Evolutionary conservation across 2,113 vertebrate species (phyloP), one percentile per base, ranked within the genome.

Genomic region (Malurus melanocephalus): DNA sequence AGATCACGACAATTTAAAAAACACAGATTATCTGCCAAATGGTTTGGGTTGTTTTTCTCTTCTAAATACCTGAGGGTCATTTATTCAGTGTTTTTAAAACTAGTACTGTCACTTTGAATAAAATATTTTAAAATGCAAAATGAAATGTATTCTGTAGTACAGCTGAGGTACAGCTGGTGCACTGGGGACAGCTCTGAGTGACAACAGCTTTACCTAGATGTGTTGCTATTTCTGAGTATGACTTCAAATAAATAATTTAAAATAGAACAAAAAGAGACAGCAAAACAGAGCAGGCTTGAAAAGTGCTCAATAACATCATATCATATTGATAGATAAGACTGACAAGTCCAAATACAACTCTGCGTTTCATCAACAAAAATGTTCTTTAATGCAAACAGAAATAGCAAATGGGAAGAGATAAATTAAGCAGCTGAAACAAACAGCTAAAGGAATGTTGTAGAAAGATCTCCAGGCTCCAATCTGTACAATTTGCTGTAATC

Each of bases 301-400:
- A 51, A 35, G 49, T 9, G 33, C 57, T 94, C 80, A 84, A 51
- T 38, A 88, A 56, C 60, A 76, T 35, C 22, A 24, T 38, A 77
- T 84, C 80, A 68, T n/a, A 53, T 21, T 84, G 92, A 94, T 15
- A 75, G 59, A 27, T 56, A 75, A 92, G 89, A 88, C 42, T 86
- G 84, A 90, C 80, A 92, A 79, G 38, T 68, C 62, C 74, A 94
- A 94, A 93, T 33, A 88, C 74, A 68, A 33, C 66, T 56, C 78
- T 32, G 62, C 13, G 15, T 90, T 84, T 59, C 84, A 78, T 79
- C 80, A 86, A 62, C 84, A 75, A 72, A 57, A 65, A 51, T 21
- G n/a, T 53, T 93, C 84, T 38, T 75, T 59, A 56, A 2, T 15
- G 62, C 69, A 81, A 75, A 88, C 38, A 79, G 64, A 71, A 88